A percentile compares a stretch with the other conserved stretches of the same genome.
Evolutionary conservation across 2,797 vertebrate genomes (phyloP).

Genomic region (Hipposideros larvatus): DNA sequence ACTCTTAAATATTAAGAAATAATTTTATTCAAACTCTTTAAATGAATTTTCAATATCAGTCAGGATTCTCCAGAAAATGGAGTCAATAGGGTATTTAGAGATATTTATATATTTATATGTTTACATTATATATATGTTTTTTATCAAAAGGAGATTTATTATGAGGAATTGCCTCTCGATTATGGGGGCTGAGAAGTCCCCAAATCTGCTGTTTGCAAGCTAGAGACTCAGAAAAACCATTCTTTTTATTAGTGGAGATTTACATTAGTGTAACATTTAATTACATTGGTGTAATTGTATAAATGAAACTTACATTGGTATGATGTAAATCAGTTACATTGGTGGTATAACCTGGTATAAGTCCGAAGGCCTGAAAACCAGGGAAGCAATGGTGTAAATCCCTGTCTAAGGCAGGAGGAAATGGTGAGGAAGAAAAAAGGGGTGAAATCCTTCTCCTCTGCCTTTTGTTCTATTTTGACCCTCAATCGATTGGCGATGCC

Average conservation of each 20-base stretch:
- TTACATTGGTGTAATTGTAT: too few relatives aligned
- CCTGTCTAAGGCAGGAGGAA: background rate
- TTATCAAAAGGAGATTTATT: background rate
- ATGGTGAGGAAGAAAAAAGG: background rate
- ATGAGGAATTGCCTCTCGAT: background rate
- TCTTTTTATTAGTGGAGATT: background rate
- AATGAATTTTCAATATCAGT: background rate
- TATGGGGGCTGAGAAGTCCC: background rate
- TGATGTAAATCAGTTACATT: background rate
- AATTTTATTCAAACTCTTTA: background rate
- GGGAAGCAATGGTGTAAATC: background rate
- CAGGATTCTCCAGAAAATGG: background rate
- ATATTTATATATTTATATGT: background rate
- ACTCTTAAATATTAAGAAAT: constrained; percentile 14
- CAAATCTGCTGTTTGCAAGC: background rate
- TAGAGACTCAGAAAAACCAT: background rate
- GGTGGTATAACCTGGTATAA: background rate
- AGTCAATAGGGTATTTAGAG: background rate
- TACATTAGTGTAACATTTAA: background rate
- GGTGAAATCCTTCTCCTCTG: background rate
- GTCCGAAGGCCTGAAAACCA: background rate
- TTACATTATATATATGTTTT: background rate
- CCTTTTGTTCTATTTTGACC: background rate
- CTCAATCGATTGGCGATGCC: background rate
- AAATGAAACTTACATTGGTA: background rate